Conservation (phyloP, 1,140 invertebrate genomes). For the Nylanderia fulva region DNA sequence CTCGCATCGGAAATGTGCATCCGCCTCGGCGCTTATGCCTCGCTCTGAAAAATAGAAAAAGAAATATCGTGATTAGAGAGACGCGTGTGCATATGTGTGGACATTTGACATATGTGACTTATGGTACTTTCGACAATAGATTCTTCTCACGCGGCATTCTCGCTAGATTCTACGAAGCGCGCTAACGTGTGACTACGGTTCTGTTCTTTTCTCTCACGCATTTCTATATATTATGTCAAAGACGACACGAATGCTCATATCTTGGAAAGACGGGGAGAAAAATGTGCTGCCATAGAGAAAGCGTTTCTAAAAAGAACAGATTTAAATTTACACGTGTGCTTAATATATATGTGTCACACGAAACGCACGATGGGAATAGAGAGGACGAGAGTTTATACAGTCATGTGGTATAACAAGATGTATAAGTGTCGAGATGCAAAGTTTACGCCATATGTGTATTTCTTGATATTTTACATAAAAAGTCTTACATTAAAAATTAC, state of each 20-base stretch:
- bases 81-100: background rate
- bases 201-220: background rate
- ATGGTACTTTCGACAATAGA: slow-evolving; percentile 16
- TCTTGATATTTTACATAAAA: slow-evolving; percentile 8
- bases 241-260: background rate
- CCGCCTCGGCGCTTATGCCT: slow-evolving; percentile 82
- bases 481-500: background rate
- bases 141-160: slow-evolving; percentile 29
- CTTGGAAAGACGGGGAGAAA: background rate
- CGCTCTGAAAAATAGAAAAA: slow-evolving; percentile 82
- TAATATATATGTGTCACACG: background rate
- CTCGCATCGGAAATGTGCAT: slow-evolving; percentile 69
- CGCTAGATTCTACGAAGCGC: slow-evolving; percentile 49
- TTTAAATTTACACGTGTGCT: slow-evolving; percentile 24
- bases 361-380: background rate
- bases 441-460: background rate
- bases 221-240: background rate
- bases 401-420: background rate
- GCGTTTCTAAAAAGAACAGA: slow-evolving; percentile 3
- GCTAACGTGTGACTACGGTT: slow-evolving; percentile 19
- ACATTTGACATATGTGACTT: slow-evolving; percentile 7
- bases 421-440: background rate
- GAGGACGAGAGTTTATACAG: slow-evolving; percentile 1
- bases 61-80: slow-evolving; percentile 70
- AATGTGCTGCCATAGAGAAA: background rate